Evolutionary conservation across 2,888 invertebrate genomes (phyloP), one percentile per base, ranked within the genome.

Genomic region (Asteroscopus sphinx): DNA sequence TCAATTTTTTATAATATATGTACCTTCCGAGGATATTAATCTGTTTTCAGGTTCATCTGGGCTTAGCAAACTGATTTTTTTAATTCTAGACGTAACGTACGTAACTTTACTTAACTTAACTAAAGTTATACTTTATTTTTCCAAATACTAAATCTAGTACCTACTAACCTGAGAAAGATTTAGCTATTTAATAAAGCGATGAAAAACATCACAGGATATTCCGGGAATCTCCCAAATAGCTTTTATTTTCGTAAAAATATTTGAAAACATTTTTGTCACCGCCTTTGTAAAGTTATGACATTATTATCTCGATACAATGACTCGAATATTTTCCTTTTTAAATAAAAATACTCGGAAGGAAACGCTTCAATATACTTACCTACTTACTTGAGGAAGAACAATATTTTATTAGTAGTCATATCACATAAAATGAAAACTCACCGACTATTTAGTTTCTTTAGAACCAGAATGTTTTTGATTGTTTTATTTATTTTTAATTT

Each of bases 221-320:
- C 12, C 42, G 15, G 12, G 16, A 54, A 42, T n/a, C 26, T 30
- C 26, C 12, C 12, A 16, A 64, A 70, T 16, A 35, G 46, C 41
- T 64, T 64, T 42, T 45, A 35, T 28, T 36, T 42, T 39, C 46
- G 37, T 33, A 3, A 42, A 69, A 69, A 33, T 30, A 26, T 21
- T 63, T 30, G 7, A 11, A 21, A 42, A 35, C 16, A 49, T 46
- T 30, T 16, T 35, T 11, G 37, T 46, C 33, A 41, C 35, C 37
- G 17, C 35, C 11, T 33, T 37, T 46, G 11, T 32, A 9, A 45
- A 41, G 12, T 54, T 41, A 36, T 25, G 47, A 42, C 45, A 30
- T 64, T 69, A 48, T 70, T 65, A 42, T 65, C 49, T 26, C 21
- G 7, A 49, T 39, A 65, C 16, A 64, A 42, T 8, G 33, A 12